Conservation (phyloP, 2,113 vertebrate genomes). For the Amphiprion ocellaris region DNA sequence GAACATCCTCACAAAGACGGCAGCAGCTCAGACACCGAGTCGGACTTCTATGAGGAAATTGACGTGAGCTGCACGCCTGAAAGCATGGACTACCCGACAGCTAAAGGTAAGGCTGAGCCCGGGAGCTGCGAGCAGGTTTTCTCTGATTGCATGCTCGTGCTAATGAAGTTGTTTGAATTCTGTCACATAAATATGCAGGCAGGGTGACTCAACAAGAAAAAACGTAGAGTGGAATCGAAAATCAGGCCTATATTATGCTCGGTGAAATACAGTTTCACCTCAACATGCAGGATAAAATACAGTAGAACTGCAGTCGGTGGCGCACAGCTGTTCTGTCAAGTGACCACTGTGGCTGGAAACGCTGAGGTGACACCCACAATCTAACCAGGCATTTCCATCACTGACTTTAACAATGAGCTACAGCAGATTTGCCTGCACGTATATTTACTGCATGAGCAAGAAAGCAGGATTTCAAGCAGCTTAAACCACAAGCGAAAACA, state of each 20-base stretch:
- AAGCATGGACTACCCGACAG: conserved; percentile 92
- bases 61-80: conserved; percentile 99
- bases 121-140: conserved; percentile 22
- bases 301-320: conserved; percentile 33
- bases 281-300: conserved; percentile 2
- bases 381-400: conserved; percentile 40
- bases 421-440: conserved; percentile 19
- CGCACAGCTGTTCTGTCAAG: conserved; percentile 73
- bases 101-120: conserved; percentile 88
- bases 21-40: conserved; percentile 98
- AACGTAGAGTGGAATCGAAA: background rate
- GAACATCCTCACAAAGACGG: conserved; percentile 89
- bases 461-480: conserved; percentile 29
- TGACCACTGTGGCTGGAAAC: conserved; percentile 55
- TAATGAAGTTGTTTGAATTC: conserved; percentile 7
- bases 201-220: background rate
- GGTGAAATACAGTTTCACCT: background rate
- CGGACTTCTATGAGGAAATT: conserved; percentile 99
- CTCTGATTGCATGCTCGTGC: conserved; percentile 1
- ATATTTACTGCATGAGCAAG: conserved; percentile 18
- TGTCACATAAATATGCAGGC: background rate
- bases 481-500: conserved; percentile 18
- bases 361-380: conserved; percentile 72
- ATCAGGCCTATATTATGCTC: background rate
- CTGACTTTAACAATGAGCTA: conserved; percentile 33